These are phyloP conservation scores for Bubalus kerabau DNA, from an alignment of 2,113 vertebrate genomes.

Conservation along the genomic window DNA sequence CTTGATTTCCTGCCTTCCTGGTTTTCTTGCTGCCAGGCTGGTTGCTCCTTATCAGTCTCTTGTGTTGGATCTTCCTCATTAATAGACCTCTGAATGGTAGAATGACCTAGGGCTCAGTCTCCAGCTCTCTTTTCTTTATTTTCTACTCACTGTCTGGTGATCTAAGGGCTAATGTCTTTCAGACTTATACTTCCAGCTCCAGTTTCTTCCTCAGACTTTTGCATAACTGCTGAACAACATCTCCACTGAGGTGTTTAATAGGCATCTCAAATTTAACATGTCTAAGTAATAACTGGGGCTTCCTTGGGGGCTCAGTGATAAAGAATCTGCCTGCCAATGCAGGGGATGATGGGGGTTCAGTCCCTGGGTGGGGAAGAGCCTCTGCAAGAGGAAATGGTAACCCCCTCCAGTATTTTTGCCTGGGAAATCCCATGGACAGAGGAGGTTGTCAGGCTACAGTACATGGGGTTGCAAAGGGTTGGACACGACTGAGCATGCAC, in stretches of 20 bases:
- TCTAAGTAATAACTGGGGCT: neutral
- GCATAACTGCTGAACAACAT: neutral
- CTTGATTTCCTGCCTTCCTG: neutral
- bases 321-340: neutral
- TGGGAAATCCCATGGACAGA: neutral
- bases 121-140: neutral
- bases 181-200: neutral
- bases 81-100: neutral
- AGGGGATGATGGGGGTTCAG: too few relatives aligned
- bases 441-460: neutral
- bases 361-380: neutral
- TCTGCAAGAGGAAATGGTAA: neutral
- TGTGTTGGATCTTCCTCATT: neutral
- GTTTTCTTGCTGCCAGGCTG: neutral
- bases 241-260: neutral
- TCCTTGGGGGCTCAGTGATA: neutral
- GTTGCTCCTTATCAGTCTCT: neutral
- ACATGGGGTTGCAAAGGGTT: neutral
- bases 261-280: neutral
- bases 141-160: neutral
- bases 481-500: neutral
- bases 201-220: neutral
- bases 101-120: neutral
- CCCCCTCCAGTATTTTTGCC: neutral
- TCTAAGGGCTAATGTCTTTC: neutral